A percentile compares a stretch with the other conserved stretches of the same genome.
These are phyloP conservation scores for Dendrophyllia cribrosa DNA, from an alignment of 64 coral and sea anemone genomes.

Conservation along the genomic window DNA sequence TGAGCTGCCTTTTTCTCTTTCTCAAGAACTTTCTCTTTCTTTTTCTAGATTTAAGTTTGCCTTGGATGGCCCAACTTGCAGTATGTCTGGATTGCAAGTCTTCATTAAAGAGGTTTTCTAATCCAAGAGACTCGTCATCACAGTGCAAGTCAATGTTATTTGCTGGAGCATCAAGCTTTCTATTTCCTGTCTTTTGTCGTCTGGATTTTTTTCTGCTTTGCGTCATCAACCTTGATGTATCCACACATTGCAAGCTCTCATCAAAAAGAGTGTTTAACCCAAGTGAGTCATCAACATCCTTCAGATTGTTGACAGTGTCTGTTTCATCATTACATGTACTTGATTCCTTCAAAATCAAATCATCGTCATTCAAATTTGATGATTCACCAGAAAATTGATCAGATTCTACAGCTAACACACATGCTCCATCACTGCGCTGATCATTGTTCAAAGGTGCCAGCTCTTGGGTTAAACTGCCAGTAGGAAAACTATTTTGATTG, in stretches of 20 bases:
- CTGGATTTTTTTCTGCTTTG: not conserved
- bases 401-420: not conserved
- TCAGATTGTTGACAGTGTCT: not conserved
- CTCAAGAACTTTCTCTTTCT: conserved; percentile 47
- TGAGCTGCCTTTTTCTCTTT: conserved; percentile 33
- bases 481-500: not conserved
- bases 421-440: not conserved
- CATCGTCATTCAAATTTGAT: not conserved
- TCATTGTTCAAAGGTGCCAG: not conserved
- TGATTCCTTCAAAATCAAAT: not conserved
- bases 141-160: too few species aligned
- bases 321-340: not conserved
- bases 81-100: conserved; percentile 9
- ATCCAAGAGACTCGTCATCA: conserved; percentile 38
- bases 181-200: not conserved
- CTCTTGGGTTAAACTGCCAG: not conserved
- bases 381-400: not conserved
- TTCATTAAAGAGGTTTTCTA: conserved; percentile 56
- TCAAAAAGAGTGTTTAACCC: conserved; percentile 16
- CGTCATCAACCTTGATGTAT: not conserved
- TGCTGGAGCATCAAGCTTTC: not conserved
- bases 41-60: not conserved
- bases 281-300: not conserved
- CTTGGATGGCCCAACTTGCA: not conserved
- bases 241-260: not conserved